Percentiles rank a stretch among this genome's conserved stretches.
These are phyloP conservation scores for Ataeniobius toweri DNA, from an alignment of 2,797 vertebrate species.

Conservation along the genomic window DNA sequence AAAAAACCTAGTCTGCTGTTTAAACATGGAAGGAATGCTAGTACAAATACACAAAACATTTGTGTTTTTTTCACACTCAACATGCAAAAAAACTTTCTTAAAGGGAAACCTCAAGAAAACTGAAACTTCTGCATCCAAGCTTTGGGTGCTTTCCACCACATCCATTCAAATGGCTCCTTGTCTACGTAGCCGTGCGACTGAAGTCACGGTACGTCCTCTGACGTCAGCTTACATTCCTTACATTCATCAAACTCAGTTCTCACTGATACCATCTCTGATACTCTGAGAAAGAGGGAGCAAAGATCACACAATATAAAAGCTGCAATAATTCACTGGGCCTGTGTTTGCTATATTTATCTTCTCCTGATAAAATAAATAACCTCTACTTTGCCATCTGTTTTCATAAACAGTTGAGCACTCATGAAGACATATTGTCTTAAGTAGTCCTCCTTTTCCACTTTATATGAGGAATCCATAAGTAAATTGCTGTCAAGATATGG, in stretches of 20 bases:
- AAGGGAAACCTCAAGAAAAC: constrained; percentile 40
- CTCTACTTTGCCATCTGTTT: constrained; percentile 60
- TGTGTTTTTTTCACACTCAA: constrained; percentile 48
- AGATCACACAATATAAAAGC: constrained; percentile 58
- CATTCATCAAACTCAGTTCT: constrained; percentile 67
- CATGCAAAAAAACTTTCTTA: constrained; percentile 33
- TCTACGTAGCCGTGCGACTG: constrained; percentile 73
- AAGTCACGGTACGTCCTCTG: constrained; percentile 44
- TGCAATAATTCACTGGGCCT: constrained; percentile 49
- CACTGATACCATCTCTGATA: constrained; percentile 62
- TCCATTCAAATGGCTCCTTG: constrained; percentile 36
- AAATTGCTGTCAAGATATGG: constrained; percentile 60
- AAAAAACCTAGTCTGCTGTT: constrained; percentile 52
- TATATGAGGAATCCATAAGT: constrained; percentile 59
- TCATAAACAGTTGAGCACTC: constrained; percentile 52
- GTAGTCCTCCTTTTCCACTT: constrained; percentile 68
- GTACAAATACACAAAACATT: constrained; percentile 65
- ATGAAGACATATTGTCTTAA: constrained; percentile 56
- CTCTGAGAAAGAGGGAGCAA: constrained; percentile 45
- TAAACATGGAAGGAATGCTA: constrained; percentile 66
- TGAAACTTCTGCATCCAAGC: constrained; percentile 32
- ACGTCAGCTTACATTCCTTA: constrained; percentile 71
- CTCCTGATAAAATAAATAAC: constrained; percentile 63
- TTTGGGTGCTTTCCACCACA: constrained; percentile 32
- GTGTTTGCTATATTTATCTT: constrained; percentile 59